Evolutionary conservation across 2,888 invertebrate species (phyloP), one percentile per base, ranked within the genome.

Genomic region (Erebia palarica): DNA sequence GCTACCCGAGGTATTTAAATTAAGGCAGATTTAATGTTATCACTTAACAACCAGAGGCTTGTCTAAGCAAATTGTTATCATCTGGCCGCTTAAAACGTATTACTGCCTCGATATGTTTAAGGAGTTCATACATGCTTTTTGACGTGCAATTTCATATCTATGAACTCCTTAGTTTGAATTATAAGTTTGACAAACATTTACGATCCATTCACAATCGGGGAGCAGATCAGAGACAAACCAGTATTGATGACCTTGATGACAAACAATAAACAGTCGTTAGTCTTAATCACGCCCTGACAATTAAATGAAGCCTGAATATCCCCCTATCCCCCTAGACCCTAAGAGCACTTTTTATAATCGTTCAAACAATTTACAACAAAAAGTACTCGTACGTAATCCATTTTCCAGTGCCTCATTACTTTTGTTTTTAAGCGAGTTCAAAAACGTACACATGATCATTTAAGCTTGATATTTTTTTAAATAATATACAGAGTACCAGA

Each of bases 391-490:
- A 44, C 9, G 16, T 51, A 51, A 64, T 64, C 51, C 64, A 53
- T 64, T 64, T 64, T n/a, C 49, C 64, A 51, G n/a, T 36, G 64
- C 36, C 49, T 64, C 64, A 64, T 53, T 64, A 64, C 51, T 64
- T 47, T 64, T 64, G 63, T n/a, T 64, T 64, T 64, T 49, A 47
- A 27, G 27, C 63, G 27, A 47, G 16, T 44, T 18, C 16, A 10
- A 16, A 16, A 42, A 59, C 13, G 3, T 59, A 14, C 59, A 16
- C 36, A 10, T 55, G 3, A 55, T 18, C 16, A 10, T 53, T 36
- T 36, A 36, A 5, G 36, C 36, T 36, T 36, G 36, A 1, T 36
- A 27, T 36, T 36, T 36, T 36, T 36, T 36, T 3, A 1, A 27
- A 2, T 27, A 27, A 4, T 27, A 36, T 36, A 7, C 7, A 36